A percentile compares a stretch with the other conserved stretches of the same genome.
These are phyloP conservation scores for Sebastes oblongus DNA, from an alignment of 2,797 vertebrate genomes.

Conservation along the genomic window DNA sequence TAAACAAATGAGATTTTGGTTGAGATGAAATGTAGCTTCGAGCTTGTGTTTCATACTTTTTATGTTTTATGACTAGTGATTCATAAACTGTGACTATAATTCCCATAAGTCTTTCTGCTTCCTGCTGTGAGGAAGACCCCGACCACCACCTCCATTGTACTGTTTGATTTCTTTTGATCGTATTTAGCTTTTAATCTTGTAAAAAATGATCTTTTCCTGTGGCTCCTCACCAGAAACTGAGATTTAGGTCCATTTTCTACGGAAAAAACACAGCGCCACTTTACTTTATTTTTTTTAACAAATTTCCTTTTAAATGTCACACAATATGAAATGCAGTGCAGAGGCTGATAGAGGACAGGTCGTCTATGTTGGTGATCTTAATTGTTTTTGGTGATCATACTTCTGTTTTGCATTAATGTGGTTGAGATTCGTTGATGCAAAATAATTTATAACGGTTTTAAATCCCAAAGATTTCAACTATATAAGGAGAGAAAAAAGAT, in stretches of 20 bases:
- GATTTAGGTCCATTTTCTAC: neutral
- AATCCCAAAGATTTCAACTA: neutral
- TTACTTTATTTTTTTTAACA: neutral
- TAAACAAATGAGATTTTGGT: neutral
- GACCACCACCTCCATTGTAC: neutral
- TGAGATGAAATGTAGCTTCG: neutral
- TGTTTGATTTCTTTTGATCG: neutral
- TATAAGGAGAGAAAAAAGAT: neutral
- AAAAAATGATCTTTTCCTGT: neutral
- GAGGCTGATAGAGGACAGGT: neutral
- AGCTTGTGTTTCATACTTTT: neutral
- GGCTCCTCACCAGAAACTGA: neutral
- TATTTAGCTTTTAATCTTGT: neutral
- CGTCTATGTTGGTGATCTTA: neutral
- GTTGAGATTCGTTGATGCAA: neutral
- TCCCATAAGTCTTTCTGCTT: neutral
- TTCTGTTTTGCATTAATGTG: neutral
- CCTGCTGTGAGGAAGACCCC: neutral
- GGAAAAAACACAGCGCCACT: neutral
- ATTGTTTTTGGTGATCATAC: neutral
- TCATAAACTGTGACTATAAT: neutral
- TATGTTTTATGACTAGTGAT: neutral
- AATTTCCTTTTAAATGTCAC: neutral
- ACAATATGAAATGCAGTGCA: neutral
- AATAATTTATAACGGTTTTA: neutral